Percentiles rank a stretch among this genome's conserved stretches.
These are phyloP conservation scores for Sorex fumeus DNA, from an alignment of 2,113 vertebrate genomes.

Conservation along the genomic window DNA sequence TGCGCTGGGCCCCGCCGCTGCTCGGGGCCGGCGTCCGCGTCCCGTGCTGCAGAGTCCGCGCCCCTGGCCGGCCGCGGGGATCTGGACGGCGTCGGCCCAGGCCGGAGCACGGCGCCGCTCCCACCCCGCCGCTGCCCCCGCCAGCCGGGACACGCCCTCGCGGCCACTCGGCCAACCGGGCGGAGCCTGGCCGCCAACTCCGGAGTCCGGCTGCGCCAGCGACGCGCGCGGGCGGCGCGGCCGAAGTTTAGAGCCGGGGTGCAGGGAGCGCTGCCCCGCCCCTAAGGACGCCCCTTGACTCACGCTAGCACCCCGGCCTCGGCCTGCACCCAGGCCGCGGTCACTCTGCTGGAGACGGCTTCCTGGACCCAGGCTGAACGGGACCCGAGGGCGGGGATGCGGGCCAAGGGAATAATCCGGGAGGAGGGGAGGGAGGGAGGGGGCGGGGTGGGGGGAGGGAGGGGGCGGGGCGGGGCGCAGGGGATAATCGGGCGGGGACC, in stretches of 20 bases:
- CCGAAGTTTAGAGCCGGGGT: rapidly evolving
- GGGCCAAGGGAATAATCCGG: too few species aligned
- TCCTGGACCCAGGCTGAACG: too few species aligned
- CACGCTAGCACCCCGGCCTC: neutral
- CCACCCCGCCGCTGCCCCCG: neutral
- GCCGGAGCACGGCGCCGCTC: too few species aligned
- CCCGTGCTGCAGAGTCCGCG: neutral
- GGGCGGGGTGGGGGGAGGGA: too few species aligned
- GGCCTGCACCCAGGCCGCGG: rapidly evolving
- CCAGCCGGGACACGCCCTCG: conserved; percentile 2
- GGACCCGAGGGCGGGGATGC: neutral
- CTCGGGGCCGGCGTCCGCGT: neutral
- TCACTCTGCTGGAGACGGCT: neutral
- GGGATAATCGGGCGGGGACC: too few species aligned
- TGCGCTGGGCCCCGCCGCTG: neutral
- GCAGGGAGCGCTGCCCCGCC: rapidly evolving
- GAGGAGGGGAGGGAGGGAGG: too few species aligned
- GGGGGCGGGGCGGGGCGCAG: too few species aligned
- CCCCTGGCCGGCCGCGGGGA: neutral
- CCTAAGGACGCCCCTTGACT: rapidly evolving
- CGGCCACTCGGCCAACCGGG: conserved; percentile 38
- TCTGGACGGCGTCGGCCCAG: neutral
- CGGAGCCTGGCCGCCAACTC: neutral
- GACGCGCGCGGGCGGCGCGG: neutral
- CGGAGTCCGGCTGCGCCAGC: neutral